phyloP scores from a whole-genome alignment of 2,113 vertebrate genomes.

The Hemiprocne comata region DNA sequence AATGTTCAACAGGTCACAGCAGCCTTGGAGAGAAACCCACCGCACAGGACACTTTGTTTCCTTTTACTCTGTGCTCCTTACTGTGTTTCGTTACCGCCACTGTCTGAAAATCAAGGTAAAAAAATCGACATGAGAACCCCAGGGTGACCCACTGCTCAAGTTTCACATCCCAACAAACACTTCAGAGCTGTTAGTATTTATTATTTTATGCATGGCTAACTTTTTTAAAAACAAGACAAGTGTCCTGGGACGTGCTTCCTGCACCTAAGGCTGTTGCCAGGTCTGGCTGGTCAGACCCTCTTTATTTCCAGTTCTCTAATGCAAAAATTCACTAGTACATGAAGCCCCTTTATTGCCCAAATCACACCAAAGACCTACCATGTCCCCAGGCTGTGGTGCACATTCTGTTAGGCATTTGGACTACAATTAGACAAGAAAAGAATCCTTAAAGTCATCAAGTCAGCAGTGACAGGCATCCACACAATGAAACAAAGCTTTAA shows the following conservation, averaged over 20 bases:
- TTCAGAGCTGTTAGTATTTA: background rate
- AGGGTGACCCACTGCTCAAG: background rate
- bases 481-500: background rate
- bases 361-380: background rate
- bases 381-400: constrained; percentile 41
- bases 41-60: constrained; percentile 64
- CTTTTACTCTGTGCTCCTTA: constrained; percentile 73
- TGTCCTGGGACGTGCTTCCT: constrained; percentile 57
- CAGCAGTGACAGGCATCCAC: constrained; percentile 13
- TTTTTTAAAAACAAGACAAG: background rate
- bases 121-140: constrained; percentile 50
- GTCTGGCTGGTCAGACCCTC: background rate
- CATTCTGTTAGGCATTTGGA: constrained; percentile 28
- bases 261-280: constrained; percentile 34
- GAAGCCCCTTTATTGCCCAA: background rate
- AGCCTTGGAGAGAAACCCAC: constrained; percentile 69
- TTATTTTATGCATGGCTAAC: background rate
- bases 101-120: constrained; percentile 74
- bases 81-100: constrained; percentile 64
- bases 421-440: constrained; percentile 50
- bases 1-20: background rate
- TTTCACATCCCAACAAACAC: background rate
- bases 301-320: constrained; percentile 55
- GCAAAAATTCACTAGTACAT: constrained; percentile 37
- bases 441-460: constrained; percentile 48